These are phyloP conservation scores for Drosophila tani DNA, from an alignment of 1,140 invertebrate species.

Conservation along the genomic window DNA sequence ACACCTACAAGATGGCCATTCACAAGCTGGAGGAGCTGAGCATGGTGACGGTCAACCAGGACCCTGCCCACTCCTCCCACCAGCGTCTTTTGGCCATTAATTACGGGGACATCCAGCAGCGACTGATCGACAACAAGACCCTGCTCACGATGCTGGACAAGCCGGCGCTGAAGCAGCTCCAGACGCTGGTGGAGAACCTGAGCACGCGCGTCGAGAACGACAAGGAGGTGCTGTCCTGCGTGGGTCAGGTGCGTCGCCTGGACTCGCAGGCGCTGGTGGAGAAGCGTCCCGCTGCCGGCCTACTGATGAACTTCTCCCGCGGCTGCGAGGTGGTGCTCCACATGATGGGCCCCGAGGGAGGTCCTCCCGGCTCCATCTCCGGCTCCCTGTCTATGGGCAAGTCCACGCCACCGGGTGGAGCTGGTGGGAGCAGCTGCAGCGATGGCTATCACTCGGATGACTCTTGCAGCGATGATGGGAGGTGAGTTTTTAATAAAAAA, in stretches of 20 bases:
- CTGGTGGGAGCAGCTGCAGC: constrained; percentile 87
- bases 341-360: constrained; percentile 88
- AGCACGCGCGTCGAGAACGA: constrained; percentile 89
- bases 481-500: constrained; percentile 71
- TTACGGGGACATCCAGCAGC: constrained; percentile 92
- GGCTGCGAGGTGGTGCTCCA: constrained; percentile 92
- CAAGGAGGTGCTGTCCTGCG: constrained; percentile 89
- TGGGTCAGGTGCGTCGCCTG: constrained; percentile 87
- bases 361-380: constrained; percentile 41
- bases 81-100: constrained; percentile 94
- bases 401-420: constrained; percentile 85
- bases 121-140: constrained; percentile 96
- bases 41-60: constrained; percentile 89
- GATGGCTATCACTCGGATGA: constrained; percentile 93
- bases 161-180: constrained; percentile 87
- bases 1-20: constrained; percentile 94
- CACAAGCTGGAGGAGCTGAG: constrained; percentile 94
- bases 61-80: constrained; percentile 94
- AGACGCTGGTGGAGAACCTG: constrained; percentile 86
- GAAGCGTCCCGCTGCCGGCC: constrained; percentile 89
- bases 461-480: constrained; percentile 89
- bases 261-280: constrained; percentile 86
- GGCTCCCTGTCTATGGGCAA: constrained; percentile 28
- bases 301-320: constrained; percentile 93
- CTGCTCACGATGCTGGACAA: constrained; percentile 94